Percentiles rank a stretch among this genome's conserved stretches.
Conservation (phyloP, 2,797 vertebrate genomes). For the Sebastes reedi region DNA sequence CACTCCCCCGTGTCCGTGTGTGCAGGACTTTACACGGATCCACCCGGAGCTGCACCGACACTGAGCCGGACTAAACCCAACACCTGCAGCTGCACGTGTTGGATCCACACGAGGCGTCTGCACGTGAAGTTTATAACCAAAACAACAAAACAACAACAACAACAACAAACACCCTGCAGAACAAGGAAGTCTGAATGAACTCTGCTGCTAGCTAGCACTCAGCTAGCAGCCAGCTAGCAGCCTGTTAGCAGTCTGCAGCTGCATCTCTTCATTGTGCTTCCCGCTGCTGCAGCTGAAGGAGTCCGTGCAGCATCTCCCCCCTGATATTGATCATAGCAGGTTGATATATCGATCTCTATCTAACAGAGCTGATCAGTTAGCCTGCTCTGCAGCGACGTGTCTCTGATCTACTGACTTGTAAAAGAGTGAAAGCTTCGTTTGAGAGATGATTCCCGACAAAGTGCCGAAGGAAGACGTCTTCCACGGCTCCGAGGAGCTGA, state of each 20-base stretch:
- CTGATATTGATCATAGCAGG: background rate
- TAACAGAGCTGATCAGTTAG: background rate
- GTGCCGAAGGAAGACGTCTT: slow-evolving; percentile 76
- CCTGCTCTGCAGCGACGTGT: background rate
- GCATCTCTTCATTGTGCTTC: slow-evolving; percentile 7
- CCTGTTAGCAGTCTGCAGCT: background rate
- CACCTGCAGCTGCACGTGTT: background rate
- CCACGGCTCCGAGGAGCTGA: slow-evolving; percentile 63
- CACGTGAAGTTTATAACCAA: background rate
- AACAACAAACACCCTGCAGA: background rate
- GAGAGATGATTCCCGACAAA: slow-evolving; percentile 83
- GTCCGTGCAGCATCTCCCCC: background rate
- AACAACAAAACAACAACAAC: background rate
- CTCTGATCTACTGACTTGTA: background rate
- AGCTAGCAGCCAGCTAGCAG: background rate
- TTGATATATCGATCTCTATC: background rate
- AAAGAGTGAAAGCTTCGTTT: background rate
- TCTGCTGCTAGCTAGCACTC: background rate
- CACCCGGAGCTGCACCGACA: background rate
- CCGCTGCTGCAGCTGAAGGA: background rate
- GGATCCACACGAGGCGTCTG: background rate
- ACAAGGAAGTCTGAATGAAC: slow-evolving; percentile 65
- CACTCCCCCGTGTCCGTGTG: background rate
- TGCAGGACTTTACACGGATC: slow-evolving; percentile 17
- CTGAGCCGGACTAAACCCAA: background rate